Base-by-base conservation (phyloP, 2,888 invertebrate species). In the Chydorus sphaericus region DNA sequence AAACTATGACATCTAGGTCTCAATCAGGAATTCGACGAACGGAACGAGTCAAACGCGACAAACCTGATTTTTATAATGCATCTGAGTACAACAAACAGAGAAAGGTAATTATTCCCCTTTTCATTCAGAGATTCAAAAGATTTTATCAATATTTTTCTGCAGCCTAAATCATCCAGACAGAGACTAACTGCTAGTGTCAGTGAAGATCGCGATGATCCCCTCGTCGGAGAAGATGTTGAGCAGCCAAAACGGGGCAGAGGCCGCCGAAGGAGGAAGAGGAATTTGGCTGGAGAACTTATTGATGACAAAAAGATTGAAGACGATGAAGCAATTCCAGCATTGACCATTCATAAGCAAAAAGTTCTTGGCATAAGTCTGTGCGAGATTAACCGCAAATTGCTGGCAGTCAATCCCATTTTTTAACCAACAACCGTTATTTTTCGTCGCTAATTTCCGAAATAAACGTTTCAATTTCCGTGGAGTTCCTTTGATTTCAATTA, bases 11-110 rank as follows among this genome's bases (percentile, higher is more conserved):
- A 18, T 57, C 60, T 36, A 54, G 48, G 53, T 31, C 57, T 36
- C 26, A 56, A 44, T 30, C 54, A 36, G 31, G 54, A 54, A 28
- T 59, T 59, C 69, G 86, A 51, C 70, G 82, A 61, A 86, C 86
- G 0, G 82, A 83, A 61, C 70, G 87, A 55, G 81, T 85, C 6
- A 77, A 83, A 58, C 71, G 86, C 57, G 81, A 83, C 18, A 84
- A 85, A 64, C 85, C 85, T 2, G 83, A 86, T 73, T 87, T 84
- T 68, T 88, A 87, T 62, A 86, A 88, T 70, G 80, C 85, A 1
- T 76, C 85, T 59, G 83, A 85, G 65, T 85, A 82, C 66, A 83
- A 85, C 66, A 85, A 83, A 64, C 81, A 84, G 66, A 78, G 78
- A 66, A 78, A 82, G 72, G 82, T 69, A 61, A 61, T 72, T 65